Percentiles rank a stretch among this genome's conserved stretches.
Evolutionary conservation across 2,888 invertebrate genomes (phyloP).

Genomic region (Erebia aethiops): DNA sequence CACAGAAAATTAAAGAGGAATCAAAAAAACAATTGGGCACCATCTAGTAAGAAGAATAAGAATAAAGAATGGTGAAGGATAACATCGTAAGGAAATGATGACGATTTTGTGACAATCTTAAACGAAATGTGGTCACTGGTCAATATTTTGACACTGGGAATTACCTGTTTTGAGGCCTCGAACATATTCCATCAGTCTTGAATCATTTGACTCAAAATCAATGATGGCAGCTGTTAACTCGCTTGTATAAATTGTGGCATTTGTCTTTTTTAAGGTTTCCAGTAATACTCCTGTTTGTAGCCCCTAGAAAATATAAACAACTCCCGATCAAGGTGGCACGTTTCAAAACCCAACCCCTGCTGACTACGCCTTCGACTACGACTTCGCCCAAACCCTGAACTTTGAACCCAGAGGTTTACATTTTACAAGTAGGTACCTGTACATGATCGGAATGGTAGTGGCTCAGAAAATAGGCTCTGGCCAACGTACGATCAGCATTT

Average conservation of each 20-base stretch:
- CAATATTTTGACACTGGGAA: background rate
- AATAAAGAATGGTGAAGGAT: too few species aligned
- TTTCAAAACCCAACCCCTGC: too few species aligned
- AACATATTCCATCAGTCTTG: constrained; percentile 44
- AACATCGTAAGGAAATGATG: too few species aligned
- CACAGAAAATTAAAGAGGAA: too few species aligned
- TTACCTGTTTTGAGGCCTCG: constrained; percentile 53
- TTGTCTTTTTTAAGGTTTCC: constrained; percentile 35
- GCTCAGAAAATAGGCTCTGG: constrained; percentile 84
- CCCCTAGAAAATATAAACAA: constrained; percentile 59
- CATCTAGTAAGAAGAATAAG: too few species aligned
- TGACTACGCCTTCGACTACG: too few species aligned
- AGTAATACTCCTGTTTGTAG: constrained; percentile 50
- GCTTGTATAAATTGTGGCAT: constrained; percentile 54
- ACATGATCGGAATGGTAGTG: constrained; percentile 87
- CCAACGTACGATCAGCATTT: constrained; percentile 61
- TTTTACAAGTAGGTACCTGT: constrained; percentile 35
- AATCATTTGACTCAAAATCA: constrained; percentile 40
- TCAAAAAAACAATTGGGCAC: too few species aligned
- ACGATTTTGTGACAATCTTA: too few species aligned
- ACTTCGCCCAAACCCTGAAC: too few species aligned
- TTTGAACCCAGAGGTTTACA: too few species aligned
- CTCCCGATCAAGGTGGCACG: too few species aligned
- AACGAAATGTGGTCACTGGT: too few species aligned
- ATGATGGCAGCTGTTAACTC: constrained; percentile 55